Base-by-base conservation (phyloP, 1,140 invertebrate genomes). In the Asobara japonica region DNA sequence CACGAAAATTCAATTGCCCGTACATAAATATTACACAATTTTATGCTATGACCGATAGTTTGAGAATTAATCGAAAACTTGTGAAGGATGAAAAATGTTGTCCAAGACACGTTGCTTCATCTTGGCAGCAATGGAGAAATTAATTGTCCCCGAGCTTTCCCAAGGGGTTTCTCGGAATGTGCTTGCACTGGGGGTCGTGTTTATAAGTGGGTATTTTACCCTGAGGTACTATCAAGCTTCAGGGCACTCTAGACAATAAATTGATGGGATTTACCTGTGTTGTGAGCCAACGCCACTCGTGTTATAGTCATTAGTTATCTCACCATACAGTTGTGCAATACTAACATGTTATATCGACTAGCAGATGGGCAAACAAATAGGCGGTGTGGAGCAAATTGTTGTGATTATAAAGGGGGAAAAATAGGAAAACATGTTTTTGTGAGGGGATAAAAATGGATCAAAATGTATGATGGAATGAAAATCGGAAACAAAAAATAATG, bases 231-330 rank as follows among this genome's bases (percentile, higher is more conserved):
- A 45, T 45, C n/a, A 45, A 45, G n/a, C 41, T 16, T 45, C 41
- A 16, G n/a, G 41, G 36, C 36, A 38, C 36, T 38, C 36, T 38
- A 38, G 41, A 45, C 41, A 45, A 45, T 16, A 45, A 45, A 45
- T 45, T 45, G 41, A 45, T 45, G n/a, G 41, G 41, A 45, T 45
- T 45, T 45, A 16, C 41, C 41, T 45, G n/a, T 45, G 41, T 45
- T 45, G 41, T 45, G 41, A 45, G 18, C 36, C 36, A 8, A 38
- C 36, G 36, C 2, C 2, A 38, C 36, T 45, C 41, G 41, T 45
- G 41, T 45, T 45, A 45, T 13, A 45, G 41, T 16, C 41, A 45
- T 45, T 45, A 45, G 41, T 45, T 45, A 45, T 45, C 41, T 11
- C 41, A 45, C 41, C 10, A 38, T 38, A 38, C 36, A 38, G n/a